Evolutionary conservation across 2,113 vertebrate species (phyloP), one percentile per base, ranked within the genome.

Genomic region (Atrichornis clamosus): DNA sequence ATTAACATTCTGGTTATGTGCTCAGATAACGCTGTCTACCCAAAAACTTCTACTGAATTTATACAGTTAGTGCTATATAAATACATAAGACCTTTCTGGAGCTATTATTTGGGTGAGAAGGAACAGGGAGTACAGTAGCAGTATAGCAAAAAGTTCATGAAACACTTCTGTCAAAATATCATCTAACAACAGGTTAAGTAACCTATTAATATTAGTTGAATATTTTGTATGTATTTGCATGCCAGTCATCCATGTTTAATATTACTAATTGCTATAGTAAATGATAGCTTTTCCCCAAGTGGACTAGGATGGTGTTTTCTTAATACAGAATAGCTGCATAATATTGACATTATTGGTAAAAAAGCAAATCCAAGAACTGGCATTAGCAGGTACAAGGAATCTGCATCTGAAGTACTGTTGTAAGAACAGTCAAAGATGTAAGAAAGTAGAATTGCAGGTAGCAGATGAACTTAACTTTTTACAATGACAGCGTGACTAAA

Each of bases 21-120:
- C 84, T 97, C 60, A 94, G 81, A 80, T 88, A 74, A 74, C 60
- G 91, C 75, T 90, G 79, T 80, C 95, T 95, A 41, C 68, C 58
- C 41, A 89, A 88, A 87, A 96, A 91, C 47, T 64, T 69, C 27
- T 37, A 20, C 15, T 72, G 75, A 78, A 92, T 89, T 89, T 53
- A 72, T 81, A 60, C 59, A 86, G 74, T 93, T 86, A 92, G 16
- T 53, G 39, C 56, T 67, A 13, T n/a, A 44, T 49, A 79, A 55
- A 58, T 84, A 60, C 11, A 7, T 35, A 72, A 53, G 32, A 79
- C n/a, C 58, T 90, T 87, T 93, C 55, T 79, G 44, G 67, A 90
- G 83, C 21, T 18, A 24, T 19, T 85, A 58, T 69, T 75, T 85
- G 41, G 7, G 46, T 77, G 33, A 32, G 41, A 87, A 78, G 33